Conservation (phyloP, 2,888 invertebrate genomes). For the Leptarthrus brevirostris region DNA sequence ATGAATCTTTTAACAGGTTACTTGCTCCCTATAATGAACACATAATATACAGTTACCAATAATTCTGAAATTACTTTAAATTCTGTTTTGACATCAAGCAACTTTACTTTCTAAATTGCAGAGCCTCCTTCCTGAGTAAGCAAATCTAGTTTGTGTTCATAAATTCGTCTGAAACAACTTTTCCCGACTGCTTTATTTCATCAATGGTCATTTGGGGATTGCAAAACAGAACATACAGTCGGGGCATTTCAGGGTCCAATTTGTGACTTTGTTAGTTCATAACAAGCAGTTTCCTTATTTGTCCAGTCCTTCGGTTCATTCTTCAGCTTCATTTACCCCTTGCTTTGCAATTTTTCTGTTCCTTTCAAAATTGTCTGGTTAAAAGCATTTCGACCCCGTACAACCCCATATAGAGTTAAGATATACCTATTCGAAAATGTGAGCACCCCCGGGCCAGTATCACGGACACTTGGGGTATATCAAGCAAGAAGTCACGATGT, state of each 20-base stretch:
- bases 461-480: slow-evolving; percentile 46
- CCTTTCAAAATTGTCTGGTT: slow-evolving; percentile 41
- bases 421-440: not conserved
- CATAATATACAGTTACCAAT: too few species aligned
- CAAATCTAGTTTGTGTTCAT: not conserved
- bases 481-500: slow-evolving; percentile 21
- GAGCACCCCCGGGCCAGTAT: not conserved
- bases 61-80: too few species aligned
- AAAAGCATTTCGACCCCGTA: slow-evolving; percentile 32
- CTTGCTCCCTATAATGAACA: too few species aligned
- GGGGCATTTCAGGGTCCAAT: slow-evolving; percentile 1
- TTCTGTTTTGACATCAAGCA: too few species aligned
- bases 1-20: too few species aligned
- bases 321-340: slow-evolving; percentile 40
- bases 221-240: slow-evolving; percentile 19
- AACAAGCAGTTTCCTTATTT: slow-evolving; percentile 49
- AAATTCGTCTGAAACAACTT: slow-evolving; percentile 26
- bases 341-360: slow-evolving; percentile 23
- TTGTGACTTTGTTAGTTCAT: slow-evolving; percentile 37
- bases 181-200: slow-evolving; percentile 1
- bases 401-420: not conserved
- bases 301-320: slow-evolving; percentile 33
- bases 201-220: slow-evolving; percentile 22
- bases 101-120: too few species aligned
- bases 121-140: slow-evolving; percentile 25